Evolutionary conservation across 2,797 vertebrate species (phyloP), one percentile per base, ranked within the genome.

Genomic region (Jordanella pulchra): DNA sequence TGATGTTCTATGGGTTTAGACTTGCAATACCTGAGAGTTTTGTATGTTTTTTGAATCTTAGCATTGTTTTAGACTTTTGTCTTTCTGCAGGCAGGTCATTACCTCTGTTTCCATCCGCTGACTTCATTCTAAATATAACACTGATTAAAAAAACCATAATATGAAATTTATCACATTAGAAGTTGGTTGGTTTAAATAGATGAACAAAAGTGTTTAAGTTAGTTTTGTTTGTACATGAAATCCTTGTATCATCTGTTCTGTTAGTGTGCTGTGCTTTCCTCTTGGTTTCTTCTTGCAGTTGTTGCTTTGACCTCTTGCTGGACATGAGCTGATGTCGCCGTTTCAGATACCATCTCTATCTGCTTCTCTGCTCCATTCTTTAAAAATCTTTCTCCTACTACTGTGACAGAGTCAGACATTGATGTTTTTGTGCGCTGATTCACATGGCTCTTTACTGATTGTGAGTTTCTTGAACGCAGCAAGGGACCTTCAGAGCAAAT

Each of bases 371-470:
- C 50, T 17, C 64, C 28, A 2, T 50, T 48, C 53, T 80, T 67
- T 50, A 69, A 77, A 80, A 6, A 58, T 73, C 65, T 64, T 47
- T 27, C 25, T 69, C 25, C 23, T 60, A 80, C 75, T 77, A 23
- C 27, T 47, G 35, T 72, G 67, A 79, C 67, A 51, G 30, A n/a
- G 45, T 72, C 51, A 53, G 66, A 7, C 1, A 25, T 30, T 65
- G 67, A 56, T 67, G 66, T 73, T 69, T 67, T 72, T 17, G 30
- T 66, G 56, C n/a, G 21, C 13, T 4, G 28, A 69, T 69, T 78
- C 73, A 67, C 74, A 48, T 4, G 35, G 68, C 73, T 87, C 71
- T 78, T 86, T 79, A 81, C 63, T 65, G 69, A 69, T 69, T 51
- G 35, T 32, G 51, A 65, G 7, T 54, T 75, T 66, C 64, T 71